These are phyloP conservation scores for Schizopygopsis pylzovi DNA, from an alignment of 2,797 vertebrate genomes.

Conservation along the genomic window DNA sequence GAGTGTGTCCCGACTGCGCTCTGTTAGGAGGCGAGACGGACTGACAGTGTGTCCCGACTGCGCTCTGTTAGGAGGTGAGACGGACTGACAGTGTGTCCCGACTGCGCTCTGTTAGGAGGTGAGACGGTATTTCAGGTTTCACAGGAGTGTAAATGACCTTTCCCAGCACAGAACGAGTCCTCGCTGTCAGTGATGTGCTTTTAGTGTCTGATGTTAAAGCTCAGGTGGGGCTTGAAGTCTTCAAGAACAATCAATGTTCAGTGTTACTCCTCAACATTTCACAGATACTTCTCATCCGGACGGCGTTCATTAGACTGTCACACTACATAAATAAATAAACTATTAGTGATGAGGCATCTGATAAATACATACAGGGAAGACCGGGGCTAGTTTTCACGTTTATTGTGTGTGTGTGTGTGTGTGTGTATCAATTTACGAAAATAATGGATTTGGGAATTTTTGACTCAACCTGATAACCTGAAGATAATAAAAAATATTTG, in stretches of 20 bases:
- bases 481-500: background rate
- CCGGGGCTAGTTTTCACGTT: background rate
- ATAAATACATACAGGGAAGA: background rate
- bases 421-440: background rate
- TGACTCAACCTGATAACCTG: background rate
- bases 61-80: too few relatives aligned
- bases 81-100: too few relatives aligned
- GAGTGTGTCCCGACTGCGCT: too few relatives aligned
- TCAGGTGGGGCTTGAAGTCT: background rate
- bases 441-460: background rate
- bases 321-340: background rate
- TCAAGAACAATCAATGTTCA: background rate
- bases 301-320: background rate
- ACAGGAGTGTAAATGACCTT: conserved; percentile 45
- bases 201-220: conserved; percentile 19
- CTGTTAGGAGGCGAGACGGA: too few relatives aligned
- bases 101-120: too few relatives aligned
- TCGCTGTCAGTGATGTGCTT: background rate
- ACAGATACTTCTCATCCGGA: background rate
- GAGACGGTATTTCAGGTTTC: background rate
- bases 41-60: too few relatives aligned
- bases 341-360: background rate
- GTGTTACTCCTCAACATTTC: background rate
- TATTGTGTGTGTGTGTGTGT: background rate
- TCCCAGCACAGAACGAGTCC: conserved; percentile 11